Conservation (phyloP, 2,888 invertebrate species). For the Drosophila meridionalis region DNA sequence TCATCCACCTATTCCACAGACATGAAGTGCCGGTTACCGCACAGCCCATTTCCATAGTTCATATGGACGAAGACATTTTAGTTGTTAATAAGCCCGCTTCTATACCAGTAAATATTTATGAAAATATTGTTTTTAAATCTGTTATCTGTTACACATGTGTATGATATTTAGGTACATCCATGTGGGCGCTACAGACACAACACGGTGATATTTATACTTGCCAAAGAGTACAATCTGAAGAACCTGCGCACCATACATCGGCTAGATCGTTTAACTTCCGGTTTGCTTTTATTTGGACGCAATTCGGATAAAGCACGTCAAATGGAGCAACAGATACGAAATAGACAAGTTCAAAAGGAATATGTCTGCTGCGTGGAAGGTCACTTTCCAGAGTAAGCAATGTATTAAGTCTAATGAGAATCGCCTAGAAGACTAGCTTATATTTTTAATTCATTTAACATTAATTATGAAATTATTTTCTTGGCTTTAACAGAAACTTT, state of each 20-base stretch:
- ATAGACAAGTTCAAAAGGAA: slow-evolving; percentile 95
- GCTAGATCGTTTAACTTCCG: slow-evolving; percentile 97
- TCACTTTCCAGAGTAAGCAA: slow-evolving; percentile 92
- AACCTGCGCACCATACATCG: slow-evolving; percentile 97
- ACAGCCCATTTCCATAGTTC: slow-evolving; percentile 97
- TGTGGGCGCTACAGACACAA: slow-evolving; percentile 99
- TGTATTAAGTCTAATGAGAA: background rate
- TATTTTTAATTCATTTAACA: background rate
- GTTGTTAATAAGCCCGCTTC: slow-evolving; percentile 99
- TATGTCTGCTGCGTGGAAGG: slow-evolving; percentile 98
- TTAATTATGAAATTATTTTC: background rate
- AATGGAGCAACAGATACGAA: slow-evolving; percentile 97
- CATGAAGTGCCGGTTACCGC: slow-evolving; percentile 99
- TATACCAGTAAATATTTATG: slow-evolving; percentile 93
- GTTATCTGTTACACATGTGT: background rate
- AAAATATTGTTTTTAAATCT: background rate
- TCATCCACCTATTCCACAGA: slow-evolving; percentile 88
- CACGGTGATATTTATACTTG: slow-evolving; percentile 97
- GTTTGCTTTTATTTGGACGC: slow-evolving; percentile 94
- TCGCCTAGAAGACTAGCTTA: background rate
- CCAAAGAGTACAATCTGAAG: slow-evolving; percentile 96
- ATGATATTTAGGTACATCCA: slow-evolving; percentile 92
- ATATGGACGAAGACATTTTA: slow-evolving; percentile 98
- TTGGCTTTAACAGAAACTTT: background rate
- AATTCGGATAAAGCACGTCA: slow-evolving; percentile 96